Evolutionary conservation across 2,113 vertebrate genomes (phyloP), one percentile per base, ranked within the genome.

Genomic region (Elephantulus edwardii): DNA sequence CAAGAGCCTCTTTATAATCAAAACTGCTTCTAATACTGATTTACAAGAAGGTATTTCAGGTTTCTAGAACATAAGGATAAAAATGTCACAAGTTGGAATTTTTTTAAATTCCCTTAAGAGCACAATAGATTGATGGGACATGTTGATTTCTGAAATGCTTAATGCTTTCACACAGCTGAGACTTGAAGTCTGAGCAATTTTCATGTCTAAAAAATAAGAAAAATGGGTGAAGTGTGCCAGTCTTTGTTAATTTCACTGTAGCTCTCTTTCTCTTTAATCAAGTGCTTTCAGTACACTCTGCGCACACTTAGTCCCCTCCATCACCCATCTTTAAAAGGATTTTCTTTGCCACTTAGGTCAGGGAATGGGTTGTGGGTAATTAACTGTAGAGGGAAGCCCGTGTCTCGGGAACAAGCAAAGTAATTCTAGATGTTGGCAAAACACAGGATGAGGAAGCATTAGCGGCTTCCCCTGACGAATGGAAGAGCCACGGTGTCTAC

Each of bases 291-390:
- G 8, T 44, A 64, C 33, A 88, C 75, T n/a, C 74, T 30, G 42
- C 75, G 46, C 22, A 12, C n/a, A n/a, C n/a, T n/a, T n/a, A 33
- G 6, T 7, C 35, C 50, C 28, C 70, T 62, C 46, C 10, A 66
- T 40, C 24, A 78, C 30, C 42, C 44, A 48, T 19, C 60, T 89
- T 85, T 42, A 44, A 83, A 71, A 77, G 68, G 20, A 86, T 85
- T 79, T 91, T 88, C 86, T 90, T 93, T 60, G 62, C 33, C 28
- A 44, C 35, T 91, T 84, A 48, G n/a, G 74, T 93, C 66, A 78
- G 70, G 68, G 86, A 89, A 87, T 58, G 52, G 7, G 60, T 78
- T 89, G 54, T 83, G 78, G 79, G 35, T 71, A 44, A 19, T 87
- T 60, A 75, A 40, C 84, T 22, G 35, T 44, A 30, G 82, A 62